These are phyloP conservation scores for Hermaeophaga mercurialis DNA, from an alignment of 2,888 invertebrate genomes.

Conservation along the genomic window DNA sequence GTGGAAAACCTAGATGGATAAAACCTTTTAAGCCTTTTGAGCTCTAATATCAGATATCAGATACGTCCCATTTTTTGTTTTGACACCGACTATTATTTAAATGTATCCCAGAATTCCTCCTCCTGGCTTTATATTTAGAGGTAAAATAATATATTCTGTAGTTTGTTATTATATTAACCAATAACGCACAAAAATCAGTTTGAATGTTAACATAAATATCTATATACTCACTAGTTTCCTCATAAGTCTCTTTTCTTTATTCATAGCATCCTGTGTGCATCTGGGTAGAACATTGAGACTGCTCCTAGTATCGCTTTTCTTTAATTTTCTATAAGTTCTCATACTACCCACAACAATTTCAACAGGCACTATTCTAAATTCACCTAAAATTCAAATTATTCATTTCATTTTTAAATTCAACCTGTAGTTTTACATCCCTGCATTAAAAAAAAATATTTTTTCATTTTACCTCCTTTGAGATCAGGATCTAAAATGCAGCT, in stretches of 20 bases:
- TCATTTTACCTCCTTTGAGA: constrained; percentile 46
- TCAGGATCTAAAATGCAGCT: constrained; percentile 58
- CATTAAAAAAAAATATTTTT: neutral
- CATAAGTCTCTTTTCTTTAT: constrained; percentile 41
- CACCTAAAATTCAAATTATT: constrained; percentile 48
- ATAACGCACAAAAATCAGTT: no score
- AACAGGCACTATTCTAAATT: constrained; percentile 55
- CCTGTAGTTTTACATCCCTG: no score
- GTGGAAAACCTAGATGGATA: no score
- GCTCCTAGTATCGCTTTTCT: constrained; percentile 33
- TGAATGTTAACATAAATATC: neutral
- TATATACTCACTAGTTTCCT: constrained; percentile 45
- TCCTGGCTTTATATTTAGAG: no score
- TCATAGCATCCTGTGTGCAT: constrained; percentile 37
- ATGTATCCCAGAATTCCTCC: no score
- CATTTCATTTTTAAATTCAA: no score
- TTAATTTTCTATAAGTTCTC: constrained; percentile 35
- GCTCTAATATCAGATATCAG: no score
- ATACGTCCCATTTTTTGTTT: no score
- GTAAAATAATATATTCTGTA: no score
- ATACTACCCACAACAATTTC: constrained; percentile 48
- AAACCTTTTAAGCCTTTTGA: no score
- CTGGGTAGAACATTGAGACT: constrained; percentile 31
- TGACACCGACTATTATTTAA: no score
- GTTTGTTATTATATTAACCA: no score